Percentiles rank a stretch among this genome's conserved stretches.
These are phyloP conservation scores for Hirudinaria manillensis DNA, from an alignment of 2,888 invertebrate species.

Conservation along the genomic window DNA sequence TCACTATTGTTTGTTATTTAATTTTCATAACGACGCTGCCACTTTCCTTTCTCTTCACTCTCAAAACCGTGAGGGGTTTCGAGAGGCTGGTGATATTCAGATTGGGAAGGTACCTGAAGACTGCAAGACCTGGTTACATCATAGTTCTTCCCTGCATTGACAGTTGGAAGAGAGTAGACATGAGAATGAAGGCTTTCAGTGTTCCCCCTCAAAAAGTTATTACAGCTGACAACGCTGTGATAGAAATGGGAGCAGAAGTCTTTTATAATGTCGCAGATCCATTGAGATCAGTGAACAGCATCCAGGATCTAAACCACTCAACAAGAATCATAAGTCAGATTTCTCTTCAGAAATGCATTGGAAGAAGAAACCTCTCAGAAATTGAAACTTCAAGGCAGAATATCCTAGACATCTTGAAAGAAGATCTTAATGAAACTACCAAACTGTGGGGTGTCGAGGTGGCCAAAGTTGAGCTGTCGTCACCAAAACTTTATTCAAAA, in stretches of 20 bases:
- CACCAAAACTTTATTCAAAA: conserved; percentile 36
- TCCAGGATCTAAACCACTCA: conserved; percentile 53
- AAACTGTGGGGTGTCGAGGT: conserved; percentile 52
- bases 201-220: conserved; percentile 57
- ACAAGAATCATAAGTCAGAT: conserved; percentile 53
- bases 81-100: conserved; percentile 48
- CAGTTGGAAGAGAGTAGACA: conserved; percentile 50
- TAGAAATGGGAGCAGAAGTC: conserved; percentile 55
- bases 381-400: conserved; percentile 40
- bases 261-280: conserved; percentile 53
- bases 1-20: conserved; percentile 39
- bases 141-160: conserved; percentile 55
- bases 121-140: conserved; percentile 51
- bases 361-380: conserved; percentile 46
- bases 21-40: conserved; percentile 46
- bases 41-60: conserved; percentile 45
- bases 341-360: conserved; percentile 50
- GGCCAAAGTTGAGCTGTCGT: conserved; percentile 49
- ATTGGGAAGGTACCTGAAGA: conserved; percentile 45
- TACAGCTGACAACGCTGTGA: conserved; percentile 53
- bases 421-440: conserved; percentile 50
- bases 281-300: conserved; percentile 50
- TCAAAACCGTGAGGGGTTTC: conserved; percentile 47
- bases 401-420: conserved; percentile 41
- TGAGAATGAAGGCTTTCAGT: conserved; percentile 54